These are phyloP conservation scores for Elachura formosa DNA, from an alignment of 2,113 vertebrate genomes.

Conservation along the genomic window DNA sequence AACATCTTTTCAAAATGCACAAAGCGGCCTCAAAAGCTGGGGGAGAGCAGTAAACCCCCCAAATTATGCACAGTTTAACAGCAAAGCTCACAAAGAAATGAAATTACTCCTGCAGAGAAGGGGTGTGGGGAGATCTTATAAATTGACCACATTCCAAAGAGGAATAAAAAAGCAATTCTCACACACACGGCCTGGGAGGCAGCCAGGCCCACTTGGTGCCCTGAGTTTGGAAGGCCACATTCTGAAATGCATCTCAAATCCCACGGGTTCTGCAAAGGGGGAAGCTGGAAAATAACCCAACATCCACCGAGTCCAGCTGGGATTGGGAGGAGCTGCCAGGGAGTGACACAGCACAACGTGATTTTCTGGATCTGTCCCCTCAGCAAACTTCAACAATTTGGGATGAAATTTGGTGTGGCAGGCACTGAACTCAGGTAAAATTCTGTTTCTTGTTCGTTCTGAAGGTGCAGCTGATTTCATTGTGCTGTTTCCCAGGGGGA, in stretches of 20 bases:
- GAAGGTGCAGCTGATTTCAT: background rate
- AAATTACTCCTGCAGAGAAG: slow-evolving; percentile 54
- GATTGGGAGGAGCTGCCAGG: background rate
- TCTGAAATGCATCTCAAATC: background rate
- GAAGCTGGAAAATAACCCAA: background rate
- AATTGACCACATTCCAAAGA: slow-evolving; percentile 34
- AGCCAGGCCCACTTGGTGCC: background rate
- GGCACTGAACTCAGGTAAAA: background rate
- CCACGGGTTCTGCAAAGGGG: background rate
- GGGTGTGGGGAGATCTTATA: slow-evolving; percentile 44
- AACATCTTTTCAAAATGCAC: slow-evolving; percentile 60
- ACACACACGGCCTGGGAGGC: slow-evolving; percentile 15
- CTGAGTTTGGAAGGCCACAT: background rate
- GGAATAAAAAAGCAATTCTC: background rate
- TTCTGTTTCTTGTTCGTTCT: background rate
- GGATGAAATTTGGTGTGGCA: background rate
- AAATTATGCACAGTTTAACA: slow-evolving; percentile 52
- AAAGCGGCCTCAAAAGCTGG: slow-evolving; percentile 26
- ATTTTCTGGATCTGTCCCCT: background rate
- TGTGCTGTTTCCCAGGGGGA: background rate
- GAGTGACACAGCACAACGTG: background rate
- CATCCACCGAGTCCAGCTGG: background rate
- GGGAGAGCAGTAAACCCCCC: slow-evolving; percentile 41
- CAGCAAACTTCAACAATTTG: background rate
- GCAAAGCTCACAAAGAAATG: slow-evolving; percentile 41